These are phyloP conservation scores for Tenthredo mesomela DNA, from an alignment of 2,888 invertebrate genomes.

Conservation along the genomic window DNA sequence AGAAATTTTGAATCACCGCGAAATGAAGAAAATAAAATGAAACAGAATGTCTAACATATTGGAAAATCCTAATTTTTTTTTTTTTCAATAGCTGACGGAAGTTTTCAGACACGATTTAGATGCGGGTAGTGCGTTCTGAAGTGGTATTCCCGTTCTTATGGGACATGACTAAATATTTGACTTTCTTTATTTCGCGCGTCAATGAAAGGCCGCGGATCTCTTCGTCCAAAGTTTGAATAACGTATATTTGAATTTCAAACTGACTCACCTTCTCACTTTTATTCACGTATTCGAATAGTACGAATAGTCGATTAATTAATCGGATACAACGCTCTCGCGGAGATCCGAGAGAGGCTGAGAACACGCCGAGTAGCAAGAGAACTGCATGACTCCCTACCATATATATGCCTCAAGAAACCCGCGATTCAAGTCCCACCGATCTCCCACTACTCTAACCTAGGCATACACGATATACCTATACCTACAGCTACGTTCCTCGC, in stretches of 20 bases:
- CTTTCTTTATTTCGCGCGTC: conserved; percentile 26
- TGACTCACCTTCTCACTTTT: conserved; percentile 49
- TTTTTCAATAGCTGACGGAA: no score
- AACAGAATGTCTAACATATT: neutral
- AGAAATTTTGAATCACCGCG: neutral
- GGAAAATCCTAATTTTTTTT: neutral
- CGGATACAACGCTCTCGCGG: conserved; percentile 55
- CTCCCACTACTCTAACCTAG: conserved; percentile 66
- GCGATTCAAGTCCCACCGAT: conserved; percentile 71
- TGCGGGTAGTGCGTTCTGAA: neutral
- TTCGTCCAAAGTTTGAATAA: neutral
- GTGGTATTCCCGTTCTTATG: neutral
- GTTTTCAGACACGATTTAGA: neutral
- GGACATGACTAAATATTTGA: neutral
- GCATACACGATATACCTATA: neutral
- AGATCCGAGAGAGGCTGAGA: conserved; percentile 69
- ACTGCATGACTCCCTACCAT: conserved; percentile 69
- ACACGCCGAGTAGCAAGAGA: conserved; percentile 70
- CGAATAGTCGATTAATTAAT: conserved; percentile 26
- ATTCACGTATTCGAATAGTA: conserved; percentile 5
- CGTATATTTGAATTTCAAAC: conserved; percentile 37
- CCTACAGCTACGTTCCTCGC: conserved; percentile 52
- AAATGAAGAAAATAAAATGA: neutral
- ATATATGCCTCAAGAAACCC: conserved; percentile 72
- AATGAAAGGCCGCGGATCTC: neutral